These are phyloP conservation scores for Pseudoatta argentina DNA, from an alignment of 1,140 invertebrate genomes.

Conservation along the genomic window DNA sequence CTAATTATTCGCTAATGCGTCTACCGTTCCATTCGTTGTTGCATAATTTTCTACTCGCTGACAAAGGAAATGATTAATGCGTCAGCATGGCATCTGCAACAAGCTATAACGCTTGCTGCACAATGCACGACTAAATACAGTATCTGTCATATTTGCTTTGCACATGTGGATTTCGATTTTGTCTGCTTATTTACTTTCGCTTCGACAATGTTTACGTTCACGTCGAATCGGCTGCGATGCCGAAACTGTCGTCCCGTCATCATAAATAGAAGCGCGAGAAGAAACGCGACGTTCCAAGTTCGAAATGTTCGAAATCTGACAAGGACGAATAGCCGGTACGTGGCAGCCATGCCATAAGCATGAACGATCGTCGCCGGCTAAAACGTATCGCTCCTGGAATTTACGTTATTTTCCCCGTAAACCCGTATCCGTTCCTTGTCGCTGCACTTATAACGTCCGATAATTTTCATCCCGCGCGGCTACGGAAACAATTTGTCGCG, in stretches of 20 bases:
- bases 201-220: not conserved
- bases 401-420: constrained; percentile 57
- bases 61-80: constrained; percentile 47
- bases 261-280: constrained; percentile 25
- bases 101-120: not conserved
- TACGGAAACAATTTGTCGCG: constrained; percentile 55
- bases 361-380: constrained; percentile 51
- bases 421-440: constrained; percentile 29
- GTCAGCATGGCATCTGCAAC: constrained; percentile 4
- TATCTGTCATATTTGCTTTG: not conserved
- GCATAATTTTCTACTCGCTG: constrained; percentile 36
- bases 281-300: constrained; percentile 22
- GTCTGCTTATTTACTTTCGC: constrained; percentile 42
- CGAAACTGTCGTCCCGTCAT: constrained; percentile 9
- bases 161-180: constrained; percentile 8
- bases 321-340: constrained; percentile 53
- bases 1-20: constrained; percentile 10
- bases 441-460: not conserved
- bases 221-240: constrained; percentile 12
- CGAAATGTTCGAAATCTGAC: constrained; percentile 62
- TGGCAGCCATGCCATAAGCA: constrained; percentile 37
- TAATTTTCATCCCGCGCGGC: constrained; percentile 34
- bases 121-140: not conserved
- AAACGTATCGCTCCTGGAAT: constrained; percentile 47
- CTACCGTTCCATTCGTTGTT: too few species aligned